These are phyloP conservation scores for Pyrgus malvae DNA, from an alignment of 2,888 invertebrate genomes.

Conservation along the genomic window DNA sequence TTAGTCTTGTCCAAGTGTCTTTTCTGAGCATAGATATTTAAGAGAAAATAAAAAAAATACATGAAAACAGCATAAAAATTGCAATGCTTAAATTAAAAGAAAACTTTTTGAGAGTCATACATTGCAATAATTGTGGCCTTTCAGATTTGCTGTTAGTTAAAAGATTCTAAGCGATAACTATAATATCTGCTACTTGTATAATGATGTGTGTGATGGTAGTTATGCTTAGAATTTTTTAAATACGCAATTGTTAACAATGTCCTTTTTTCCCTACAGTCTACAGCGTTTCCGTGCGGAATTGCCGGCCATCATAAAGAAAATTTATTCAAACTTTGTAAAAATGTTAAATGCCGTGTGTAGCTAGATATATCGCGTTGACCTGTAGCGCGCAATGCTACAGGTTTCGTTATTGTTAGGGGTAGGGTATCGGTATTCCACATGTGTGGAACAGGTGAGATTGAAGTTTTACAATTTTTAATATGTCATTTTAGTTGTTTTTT, in stretches of 20 bases:
- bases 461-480: constrained; percentile 73
- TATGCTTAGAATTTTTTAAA: constrained; percentile 74
- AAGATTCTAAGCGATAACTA: constrained; percentile 67
- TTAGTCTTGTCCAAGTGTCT: too few relatives aligned
- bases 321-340: constrained; percentile 67
- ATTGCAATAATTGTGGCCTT: neutral
- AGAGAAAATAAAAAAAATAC: neutral
- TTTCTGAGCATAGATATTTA: too few relatives aligned
- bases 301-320: constrained; percentile 75
- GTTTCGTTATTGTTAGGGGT: constrained; percentile 79
- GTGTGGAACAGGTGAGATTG: constrained; percentile 80
- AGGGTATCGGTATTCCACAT: constrained; percentile 74
- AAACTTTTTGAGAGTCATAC: too few relatives aligned
- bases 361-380: constrained; percentile 79
- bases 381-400: constrained; percentile 82
- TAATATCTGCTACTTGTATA: neutral
- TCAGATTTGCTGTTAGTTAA: constrained; percentile 64
- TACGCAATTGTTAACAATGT: constrained; percentile 74
- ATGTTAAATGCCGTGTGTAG: constrained; percentile 76
- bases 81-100: too few relatives aligned
- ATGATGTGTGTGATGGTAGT: constrained; percentile 26
- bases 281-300: constrained; percentile 75
- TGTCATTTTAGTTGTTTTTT: constrained; percentile 68
- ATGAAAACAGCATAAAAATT: neutral
- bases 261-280: constrained; percentile 82